Evolutionary conservation across 2,113 vertebrate species (phyloP).

Genomic region (Ceyx margarethae): DNA sequence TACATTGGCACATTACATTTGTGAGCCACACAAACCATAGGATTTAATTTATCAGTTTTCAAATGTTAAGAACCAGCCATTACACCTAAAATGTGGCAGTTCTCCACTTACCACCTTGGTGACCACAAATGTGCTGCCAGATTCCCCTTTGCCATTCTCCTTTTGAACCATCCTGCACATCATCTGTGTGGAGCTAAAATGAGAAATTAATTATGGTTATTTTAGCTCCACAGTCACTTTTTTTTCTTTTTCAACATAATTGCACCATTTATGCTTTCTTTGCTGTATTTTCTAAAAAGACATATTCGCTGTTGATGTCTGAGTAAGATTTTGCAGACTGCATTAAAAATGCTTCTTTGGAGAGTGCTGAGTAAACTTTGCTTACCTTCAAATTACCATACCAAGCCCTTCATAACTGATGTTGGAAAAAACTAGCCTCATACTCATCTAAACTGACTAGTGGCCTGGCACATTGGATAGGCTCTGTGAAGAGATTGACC

Average conservation of each 20-base stretch:
- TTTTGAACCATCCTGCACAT: not conserved
- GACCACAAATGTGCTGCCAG: not conserved
- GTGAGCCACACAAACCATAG: not conserved
- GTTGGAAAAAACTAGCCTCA: not conserved
- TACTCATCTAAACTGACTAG: not conserved
- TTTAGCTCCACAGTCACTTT: not conserved
- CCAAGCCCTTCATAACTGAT: not conserved
- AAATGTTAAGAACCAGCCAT: not conserved
- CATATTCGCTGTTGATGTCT: not conserved
- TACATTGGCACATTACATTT: fast-evolving
- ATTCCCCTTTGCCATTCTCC: not conserved
- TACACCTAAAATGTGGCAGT: not conserved
- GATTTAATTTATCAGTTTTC: not conserved
- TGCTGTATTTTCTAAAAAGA: not conserved
- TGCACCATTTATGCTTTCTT: not conserved
- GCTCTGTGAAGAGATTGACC: not conserved
- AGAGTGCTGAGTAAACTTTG: not conserved
- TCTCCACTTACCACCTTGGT: fast-evolving
- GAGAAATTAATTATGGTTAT: not conserved
- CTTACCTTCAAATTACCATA: not conserved
- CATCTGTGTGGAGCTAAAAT: not conserved
- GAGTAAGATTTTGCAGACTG: not conserved
- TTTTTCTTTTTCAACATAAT: not conserved
- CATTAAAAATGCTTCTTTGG: not conserved
- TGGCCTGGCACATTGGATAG: not conserved